phyloP scores from a whole-genome alignment of 2,888 invertebrate species.

The Altica lythri region DNA sequence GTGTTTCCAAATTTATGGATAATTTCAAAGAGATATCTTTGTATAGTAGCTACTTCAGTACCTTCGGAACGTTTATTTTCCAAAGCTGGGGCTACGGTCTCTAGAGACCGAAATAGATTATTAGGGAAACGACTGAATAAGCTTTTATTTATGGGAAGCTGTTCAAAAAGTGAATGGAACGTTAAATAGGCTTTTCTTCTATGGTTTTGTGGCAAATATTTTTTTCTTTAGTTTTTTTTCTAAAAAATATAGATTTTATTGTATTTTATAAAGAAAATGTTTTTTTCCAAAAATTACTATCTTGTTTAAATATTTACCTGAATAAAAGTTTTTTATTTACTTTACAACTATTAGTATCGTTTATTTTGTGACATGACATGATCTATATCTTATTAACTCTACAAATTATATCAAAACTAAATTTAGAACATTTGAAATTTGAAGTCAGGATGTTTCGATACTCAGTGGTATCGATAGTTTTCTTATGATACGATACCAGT shows the following conservation, averaged over 20 bases:
- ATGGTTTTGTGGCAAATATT: too few relatives aligned
- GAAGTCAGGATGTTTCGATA: not conserved
- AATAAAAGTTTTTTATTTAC: not conserved
- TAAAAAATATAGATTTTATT: not conserved
- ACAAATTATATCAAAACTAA: not conserved
- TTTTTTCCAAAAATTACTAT: not conserved
- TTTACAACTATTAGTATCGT: not conserved
- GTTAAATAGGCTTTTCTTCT: not conserved
- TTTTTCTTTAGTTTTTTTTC: too few relatives aligned
- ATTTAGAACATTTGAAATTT: not conserved
- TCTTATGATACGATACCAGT: not conserved
- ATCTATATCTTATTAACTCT: not conserved
- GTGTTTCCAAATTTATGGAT: slow-evolving; percentile 4
- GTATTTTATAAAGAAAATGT: not conserved
- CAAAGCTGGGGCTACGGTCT: not conserved
- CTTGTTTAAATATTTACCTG: not conserved
- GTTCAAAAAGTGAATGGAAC: not conserved
- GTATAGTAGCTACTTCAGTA: not conserved
- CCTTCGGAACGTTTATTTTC: not conserved
- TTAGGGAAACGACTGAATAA: not conserved
- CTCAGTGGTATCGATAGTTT: not conserved
- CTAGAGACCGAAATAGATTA: not conserved
- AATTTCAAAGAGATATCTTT: not conserved
- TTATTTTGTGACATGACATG: not conserved
- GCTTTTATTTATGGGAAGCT: not conserved